Percentiles rank a stretch among this genome's conserved stretches.
phyloP scores from a whole-genome alignment of 1,140 invertebrate genomes.

The Tetragonula clypearis region DNA sequence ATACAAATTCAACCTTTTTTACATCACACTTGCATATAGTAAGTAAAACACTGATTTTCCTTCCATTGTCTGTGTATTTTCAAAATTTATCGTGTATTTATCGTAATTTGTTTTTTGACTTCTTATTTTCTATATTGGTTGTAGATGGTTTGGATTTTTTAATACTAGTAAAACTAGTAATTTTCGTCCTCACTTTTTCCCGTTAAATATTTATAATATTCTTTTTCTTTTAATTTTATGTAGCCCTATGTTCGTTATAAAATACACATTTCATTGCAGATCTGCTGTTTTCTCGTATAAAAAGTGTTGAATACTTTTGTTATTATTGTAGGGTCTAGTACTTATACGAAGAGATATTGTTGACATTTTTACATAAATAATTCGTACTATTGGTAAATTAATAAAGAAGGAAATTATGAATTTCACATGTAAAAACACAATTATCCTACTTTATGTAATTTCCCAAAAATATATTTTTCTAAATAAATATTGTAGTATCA shows the following conservation, averaged over 20 bases:
- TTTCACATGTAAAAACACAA: conserved; percentile 51
- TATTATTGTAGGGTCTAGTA: conserved; percentile 57
- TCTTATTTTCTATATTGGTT: neutral
- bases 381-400: conserved; percentile 66
- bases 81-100: conserved; percentile 10
- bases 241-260: conserved; percentile 16
- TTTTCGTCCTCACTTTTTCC: neutral
- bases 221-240: neutral
- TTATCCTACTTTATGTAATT: conserved; percentile 55
- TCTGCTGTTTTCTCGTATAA: conserved; percentile 33
- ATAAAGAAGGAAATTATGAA: conserved; percentile 53
- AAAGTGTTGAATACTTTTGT: conserved; percentile 56
- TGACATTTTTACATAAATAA: conserved; percentile 74
- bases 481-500: conserved; percentile 45
- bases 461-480: conserved; percentile 53
- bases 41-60: conserved; percentile 25
- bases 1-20: conserved; percentile 49
- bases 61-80: neutral
- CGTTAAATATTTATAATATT: neutral
- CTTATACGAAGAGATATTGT: conserved; percentile 68
- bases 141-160: neutral
- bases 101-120: neutral
- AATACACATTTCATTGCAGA: conserved; percentile 37
- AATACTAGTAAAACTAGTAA: conserved; percentile 27
- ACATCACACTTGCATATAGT: conserved; percentile 9